Percentiles rank a stretch among this genome's conserved stretches.
phyloP scores from a whole-genome alignment of 2,797 vertebrate genomes.

The Galago senegalensis region DNA sequence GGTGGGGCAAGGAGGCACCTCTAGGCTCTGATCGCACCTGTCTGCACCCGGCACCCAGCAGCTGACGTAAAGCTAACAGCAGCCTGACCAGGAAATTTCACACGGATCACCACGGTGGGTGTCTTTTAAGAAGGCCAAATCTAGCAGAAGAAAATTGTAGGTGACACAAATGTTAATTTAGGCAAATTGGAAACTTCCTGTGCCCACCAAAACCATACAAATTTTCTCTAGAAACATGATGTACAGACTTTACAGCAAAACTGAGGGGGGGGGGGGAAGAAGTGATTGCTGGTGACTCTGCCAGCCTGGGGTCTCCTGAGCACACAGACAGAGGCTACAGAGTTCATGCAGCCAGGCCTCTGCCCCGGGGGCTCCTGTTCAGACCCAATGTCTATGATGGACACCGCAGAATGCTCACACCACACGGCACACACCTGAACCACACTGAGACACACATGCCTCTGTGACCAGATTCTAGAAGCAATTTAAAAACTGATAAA shows the following conservation, averaged over 20 bases:
- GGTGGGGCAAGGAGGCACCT: constrained; percentile 60
- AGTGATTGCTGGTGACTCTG: not conserved
- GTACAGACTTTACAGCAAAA: not conserved
- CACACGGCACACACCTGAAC: too few species aligned
- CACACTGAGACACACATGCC: too few species aligned
- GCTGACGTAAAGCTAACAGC: constrained; percentile 83
- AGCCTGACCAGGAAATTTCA: constrained; percentile 86
- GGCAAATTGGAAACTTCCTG: not conserved
- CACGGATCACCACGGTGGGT: constrained; percentile 78
- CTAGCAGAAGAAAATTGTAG: constrained; percentile 54
- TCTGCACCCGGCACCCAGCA: constrained; percentile 88
- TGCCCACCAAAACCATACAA: not conserved
- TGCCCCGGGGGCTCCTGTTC: too few species aligned
- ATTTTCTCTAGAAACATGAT: not conserved
- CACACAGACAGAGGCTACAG: too few species aligned
- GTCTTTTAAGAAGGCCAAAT: constrained; percentile 82
- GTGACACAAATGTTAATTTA: not conserved
- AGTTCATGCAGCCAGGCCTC: too few species aligned
- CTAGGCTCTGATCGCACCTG: constrained; percentile 85
- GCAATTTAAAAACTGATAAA: not conserved
- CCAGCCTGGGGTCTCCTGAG: not conserved
- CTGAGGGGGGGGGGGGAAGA: too few species aligned
- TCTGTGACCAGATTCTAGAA: not conserved
- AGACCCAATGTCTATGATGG: too few species aligned
- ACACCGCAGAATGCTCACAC: not conserved